These are phyloP conservation scores for Oscheius sp. DNA, from an alignment of 2,888 invertebrate species.

Conservation along the genomic window DNA sequence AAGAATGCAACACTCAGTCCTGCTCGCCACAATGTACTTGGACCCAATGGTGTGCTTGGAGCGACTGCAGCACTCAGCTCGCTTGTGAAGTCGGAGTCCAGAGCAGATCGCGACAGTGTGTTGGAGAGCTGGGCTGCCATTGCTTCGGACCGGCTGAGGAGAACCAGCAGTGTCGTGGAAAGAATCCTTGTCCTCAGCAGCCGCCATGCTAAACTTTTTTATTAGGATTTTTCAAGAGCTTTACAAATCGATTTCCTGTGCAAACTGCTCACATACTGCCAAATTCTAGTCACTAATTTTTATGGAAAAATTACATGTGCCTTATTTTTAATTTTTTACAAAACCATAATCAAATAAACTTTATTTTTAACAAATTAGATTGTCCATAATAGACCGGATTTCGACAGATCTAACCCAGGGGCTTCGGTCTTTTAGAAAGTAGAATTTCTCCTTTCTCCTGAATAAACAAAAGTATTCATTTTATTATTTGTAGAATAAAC, in stretches of 20 bases:
- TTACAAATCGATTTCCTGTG: conserved; percentile 3
- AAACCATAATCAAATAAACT: no score
- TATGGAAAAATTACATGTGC: no score
- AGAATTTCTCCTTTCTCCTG: no score
- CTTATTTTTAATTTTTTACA: no score
- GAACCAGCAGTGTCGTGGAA: conserved; percentile 59
- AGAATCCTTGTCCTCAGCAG: conserved; percentile 47
- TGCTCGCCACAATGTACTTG: conserved; percentile 62
- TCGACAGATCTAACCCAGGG: no score
- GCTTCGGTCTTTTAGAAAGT: no score
- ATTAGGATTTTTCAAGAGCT: conserved; percentile 7
- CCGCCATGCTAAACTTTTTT: conserved; percentile 47
- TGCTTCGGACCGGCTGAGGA: conserved; percentile 62
- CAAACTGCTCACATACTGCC: conserved; percentile 13
- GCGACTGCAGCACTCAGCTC: conserved; percentile 53
- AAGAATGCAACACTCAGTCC: conserved; percentile 57
- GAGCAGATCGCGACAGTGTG: conserved; percentile 57
- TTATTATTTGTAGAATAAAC: no score
- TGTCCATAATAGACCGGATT: no score
- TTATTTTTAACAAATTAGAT: no score
- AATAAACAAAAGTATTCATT: no score
- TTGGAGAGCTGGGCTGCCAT: conserved; percentile 63
- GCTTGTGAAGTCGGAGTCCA: conserved; percentile 51
- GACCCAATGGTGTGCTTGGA: conserved; percentile 63
- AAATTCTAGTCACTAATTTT: background rate